Conservation (phyloP, 1,140 invertebrate genomes). For the Gonatopus flavifemur region DNA sequence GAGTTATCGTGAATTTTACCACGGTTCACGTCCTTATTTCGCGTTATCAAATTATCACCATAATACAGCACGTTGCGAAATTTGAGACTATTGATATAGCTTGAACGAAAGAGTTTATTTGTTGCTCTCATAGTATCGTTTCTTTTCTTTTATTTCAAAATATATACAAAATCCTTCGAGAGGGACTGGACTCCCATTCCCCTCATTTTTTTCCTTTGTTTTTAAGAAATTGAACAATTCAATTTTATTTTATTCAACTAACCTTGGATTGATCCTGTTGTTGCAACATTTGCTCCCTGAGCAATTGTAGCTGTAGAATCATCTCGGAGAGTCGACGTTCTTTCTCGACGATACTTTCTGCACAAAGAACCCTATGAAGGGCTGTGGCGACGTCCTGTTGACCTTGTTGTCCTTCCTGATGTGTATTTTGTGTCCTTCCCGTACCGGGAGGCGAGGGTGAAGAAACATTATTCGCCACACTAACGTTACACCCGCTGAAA, state of each 20-base stretch:
- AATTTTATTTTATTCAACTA: too few species aligned
- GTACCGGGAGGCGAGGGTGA: conserved; percentile 46
- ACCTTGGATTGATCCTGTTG: conserved; percentile 64
- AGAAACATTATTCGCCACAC: conserved; percentile 49
- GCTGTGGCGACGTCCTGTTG: conserved; percentile 64
- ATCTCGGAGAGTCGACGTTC: conserved; percentile 79
- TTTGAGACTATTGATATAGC: too few species aligned
- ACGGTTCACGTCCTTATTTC: too few species aligned
- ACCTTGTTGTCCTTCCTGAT: conserved; percentile 40
- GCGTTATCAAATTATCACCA: too few species aligned
- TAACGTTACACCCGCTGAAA: conserved; percentile 50
- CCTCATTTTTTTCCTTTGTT: too few species aligned
- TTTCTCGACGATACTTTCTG: conserved; percentile 72
- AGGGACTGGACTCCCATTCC: too few species aligned
- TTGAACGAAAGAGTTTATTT: too few species aligned
- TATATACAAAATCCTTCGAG: too few species aligned
- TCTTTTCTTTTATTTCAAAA: background rate
- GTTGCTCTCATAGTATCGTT: too few species aligned
- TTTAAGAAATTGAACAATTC: too few species aligned
- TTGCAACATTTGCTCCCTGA: conserved; percentile 73
- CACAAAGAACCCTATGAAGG: conserved; percentile 67
- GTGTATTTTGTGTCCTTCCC: conserved; percentile 43
- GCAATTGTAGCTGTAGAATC: conserved; percentile 79
- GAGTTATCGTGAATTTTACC: too few species aligned
- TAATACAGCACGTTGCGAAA: too few species aligned